Evolutionary conservation across 2,797 vertebrate species (phyloP), one percentile per base, ranked within the genome.

Genomic region (Hippocampus kuda): DNA sequence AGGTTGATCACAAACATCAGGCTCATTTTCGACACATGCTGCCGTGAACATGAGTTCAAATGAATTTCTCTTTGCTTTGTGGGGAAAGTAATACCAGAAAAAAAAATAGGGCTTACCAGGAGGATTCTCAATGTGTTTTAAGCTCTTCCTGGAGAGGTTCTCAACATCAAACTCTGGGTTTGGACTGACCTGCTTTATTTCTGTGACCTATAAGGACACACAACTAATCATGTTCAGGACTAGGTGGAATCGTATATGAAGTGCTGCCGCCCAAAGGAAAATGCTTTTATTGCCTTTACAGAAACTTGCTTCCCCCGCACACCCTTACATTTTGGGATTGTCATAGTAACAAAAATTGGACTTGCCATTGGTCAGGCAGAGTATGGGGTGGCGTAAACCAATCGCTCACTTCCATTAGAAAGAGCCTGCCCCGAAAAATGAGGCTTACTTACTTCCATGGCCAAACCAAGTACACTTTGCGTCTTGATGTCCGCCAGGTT

Each of bases 81-180:
- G 22, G 22, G 61, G 13, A 73, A 4, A 76, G 66, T 22, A 65
- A 48, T 48, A 72, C 66, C 67, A 60, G 18, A 11, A 26, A 38
- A 38, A 38, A 38, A 24, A 65, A 66, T 8, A 9, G 70, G 15
- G 3, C 72, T 75, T 81, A 98, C 96, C 96, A 16, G 91, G 78
- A 1, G 92, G 83, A 65, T 91, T 92, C 70, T 88, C 78, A 0
- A 89, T 34, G 8, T 0, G 59, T 38, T 61, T 61, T 15, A 34
- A 16, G 3, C 59, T 20, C 59, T 59, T 59, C 24, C 18, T 34
- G 30, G 2, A 20, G 8, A 61, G 16, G 18, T 38, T 18, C 2
- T 38, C 59, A 34, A 61, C 87, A 16, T 97, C 94, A 0, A 88
- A 5, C 66, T 41, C 11, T 38, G 79, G 70, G 77, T 81, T 77